Conservation (phyloP, 2,888 invertebrate species). For the Epinotia ramella region DNA sequence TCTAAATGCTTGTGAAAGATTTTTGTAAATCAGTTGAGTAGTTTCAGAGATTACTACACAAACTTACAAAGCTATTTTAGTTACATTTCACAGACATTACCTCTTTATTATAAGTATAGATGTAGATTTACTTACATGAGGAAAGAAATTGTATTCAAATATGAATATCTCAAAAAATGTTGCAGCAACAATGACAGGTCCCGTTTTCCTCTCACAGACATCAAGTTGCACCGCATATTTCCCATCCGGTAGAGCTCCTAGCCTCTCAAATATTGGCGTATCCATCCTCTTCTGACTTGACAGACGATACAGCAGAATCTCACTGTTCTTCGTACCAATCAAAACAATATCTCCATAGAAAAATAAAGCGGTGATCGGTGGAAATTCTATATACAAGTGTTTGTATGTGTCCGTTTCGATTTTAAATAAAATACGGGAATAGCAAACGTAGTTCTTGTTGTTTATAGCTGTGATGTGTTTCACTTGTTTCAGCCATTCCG, state of each 20-base stretch:
- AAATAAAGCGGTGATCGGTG: conserved; percentile 71
- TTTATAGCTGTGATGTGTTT: conserved; percentile 67
- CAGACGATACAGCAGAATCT: conserved; percentile 70
- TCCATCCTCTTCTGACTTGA: conserved; percentile 63
- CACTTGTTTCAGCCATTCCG: conserved; percentile 71
- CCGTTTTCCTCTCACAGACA: conserved; percentile 70
- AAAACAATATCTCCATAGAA: conserved; percentile 73
- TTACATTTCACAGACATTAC: no score
- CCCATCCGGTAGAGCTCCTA: conserved; percentile 66
- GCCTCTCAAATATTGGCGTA: conserved; percentile 65
- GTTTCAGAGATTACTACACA: no score
- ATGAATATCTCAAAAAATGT: conserved; percentile 70
- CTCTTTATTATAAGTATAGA: no score
- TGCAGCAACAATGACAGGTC: conserved; percentile 67
- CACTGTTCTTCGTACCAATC: conserved; percentile 66
- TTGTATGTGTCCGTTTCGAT: conserved; percentile 69
- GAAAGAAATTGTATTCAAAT: conserved; percentile 69
- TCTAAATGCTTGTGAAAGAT: no score
- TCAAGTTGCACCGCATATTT: conserved; percentile 72
- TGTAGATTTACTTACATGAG: conserved; percentile 63
- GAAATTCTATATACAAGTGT: conserved; percentile 74
- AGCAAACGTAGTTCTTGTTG: conserved; percentile 71
- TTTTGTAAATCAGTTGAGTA: no score
- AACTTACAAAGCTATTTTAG: no score
- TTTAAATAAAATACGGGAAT: conserved; percentile 72